Evolutionary conservation across 1,140 invertebrate species (phyloP), one percentile per base, ranked within the genome.

Genomic region (Coptotermes formosanus): DNA sequence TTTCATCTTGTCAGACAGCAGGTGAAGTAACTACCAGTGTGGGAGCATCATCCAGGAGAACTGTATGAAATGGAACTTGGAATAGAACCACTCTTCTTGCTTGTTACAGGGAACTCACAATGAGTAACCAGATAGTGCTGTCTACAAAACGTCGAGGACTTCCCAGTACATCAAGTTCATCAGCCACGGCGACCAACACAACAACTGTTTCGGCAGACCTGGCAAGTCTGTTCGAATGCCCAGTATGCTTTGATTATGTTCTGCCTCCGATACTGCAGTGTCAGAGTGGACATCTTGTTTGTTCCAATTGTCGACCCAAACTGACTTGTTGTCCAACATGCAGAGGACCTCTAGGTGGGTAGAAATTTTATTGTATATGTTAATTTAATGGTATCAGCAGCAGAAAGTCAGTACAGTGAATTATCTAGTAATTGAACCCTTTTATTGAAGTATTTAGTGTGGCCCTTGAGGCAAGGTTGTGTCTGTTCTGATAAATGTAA

Each of bases 241-340:
- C 99, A 21, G 99, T 99, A 84, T 99, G 99, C 92, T 99, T 99
- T 92, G 99, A 99, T 92, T 99, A 99, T 94, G 99, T 99, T 87
- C 92, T 99, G 89, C 99, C 99, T 86, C 99, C 99, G 30, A 99
- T 97, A 88, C 92, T 97, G 89, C 96, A 97, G 91, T 97, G 96
- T 90, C 96, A 96, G 90, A 97, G 96, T 89, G 96, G 96, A 64
- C 96, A 97, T 91, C 92, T 97, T 86, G 96, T 97, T 87, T 99
- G 99, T 92, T 96, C 97, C 81, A 97, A 95, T 89, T 99, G 99
- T 92, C 93, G 98, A 88, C 97, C 98, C 81, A 99, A 99, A 92
- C 93, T 99, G 86, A 96, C 95, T 83, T 98, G 97, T 90, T 99
- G 99, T 92, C 99, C 99, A 52, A 99, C 98, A 83, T 99, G 99